Conservation (phyloP, 1,140 invertebrate species). For the Frieseomelitta varia region DNA sequence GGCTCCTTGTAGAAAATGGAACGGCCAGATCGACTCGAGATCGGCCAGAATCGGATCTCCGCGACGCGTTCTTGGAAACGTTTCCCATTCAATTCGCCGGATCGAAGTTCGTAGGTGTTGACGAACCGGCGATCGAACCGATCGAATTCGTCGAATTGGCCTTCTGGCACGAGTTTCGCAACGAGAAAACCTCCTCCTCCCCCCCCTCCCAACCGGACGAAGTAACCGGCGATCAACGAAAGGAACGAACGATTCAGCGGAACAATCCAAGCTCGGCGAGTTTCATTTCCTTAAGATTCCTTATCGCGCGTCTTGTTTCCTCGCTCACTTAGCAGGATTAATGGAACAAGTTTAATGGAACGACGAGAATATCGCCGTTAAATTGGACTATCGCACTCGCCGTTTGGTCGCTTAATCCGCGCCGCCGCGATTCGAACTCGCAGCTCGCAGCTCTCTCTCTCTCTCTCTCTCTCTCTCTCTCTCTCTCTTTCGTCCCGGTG, state of each 20-base stretch:
- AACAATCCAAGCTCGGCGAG: not conserved
- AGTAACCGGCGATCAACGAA: not conserved
- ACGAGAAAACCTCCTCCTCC: not conserved
- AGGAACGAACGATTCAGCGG: conserved; percentile 2
- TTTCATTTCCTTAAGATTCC: conserved; percentile 33
- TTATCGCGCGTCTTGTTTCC: conserved; percentile 13
- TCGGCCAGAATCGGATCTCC: not conserved
- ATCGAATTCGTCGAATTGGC: not conserved
- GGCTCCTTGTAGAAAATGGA: conserved; percentile 8
- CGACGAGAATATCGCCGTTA: conserved; percentile 11
- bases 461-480: too few relatives aligned
- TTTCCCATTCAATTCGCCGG: not conserved
- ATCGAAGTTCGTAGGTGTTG: not conserved
- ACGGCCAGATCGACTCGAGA: not conserved
- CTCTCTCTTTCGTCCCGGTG: not conserved
- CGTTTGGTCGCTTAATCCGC: conserved; percentile 17
- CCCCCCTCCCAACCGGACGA: too few relatives aligned
- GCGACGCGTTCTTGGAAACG: not conserved
- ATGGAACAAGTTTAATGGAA: conserved; percentile 48
- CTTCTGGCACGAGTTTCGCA: not conserved
- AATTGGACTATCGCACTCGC: conserved; percentile 28
- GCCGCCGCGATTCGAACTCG: not conserved
- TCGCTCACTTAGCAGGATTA: conserved; percentile 20
- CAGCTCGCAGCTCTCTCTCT: too few relatives aligned
- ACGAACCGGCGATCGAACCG: not conserved